These are phyloP conservation scores for Ophion costatus DNA, from an alignment of 2,888 invertebrate species.

Conservation along the genomic window DNA sequence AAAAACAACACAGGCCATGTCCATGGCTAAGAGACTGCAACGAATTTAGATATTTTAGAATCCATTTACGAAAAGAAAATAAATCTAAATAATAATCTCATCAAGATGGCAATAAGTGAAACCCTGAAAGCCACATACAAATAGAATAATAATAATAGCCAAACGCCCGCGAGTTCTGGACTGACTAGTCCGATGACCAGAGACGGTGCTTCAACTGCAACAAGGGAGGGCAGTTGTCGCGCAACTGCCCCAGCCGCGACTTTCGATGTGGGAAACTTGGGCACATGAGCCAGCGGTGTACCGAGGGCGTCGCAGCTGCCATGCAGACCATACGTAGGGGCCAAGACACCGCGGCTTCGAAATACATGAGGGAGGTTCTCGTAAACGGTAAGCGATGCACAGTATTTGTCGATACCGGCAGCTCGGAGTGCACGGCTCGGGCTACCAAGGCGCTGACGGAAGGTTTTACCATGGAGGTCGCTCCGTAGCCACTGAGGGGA, in stretches of 20 bases:
- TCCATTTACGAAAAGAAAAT: too few relatives aligned
- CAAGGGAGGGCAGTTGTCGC: background rate
- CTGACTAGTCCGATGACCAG: fast-evolving
- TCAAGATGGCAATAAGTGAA: too few relatives aligned
- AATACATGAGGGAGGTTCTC: background rate
- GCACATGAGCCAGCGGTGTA: background rate
- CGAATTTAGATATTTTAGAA: too few relatives aligned
- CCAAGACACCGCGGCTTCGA: background rate
- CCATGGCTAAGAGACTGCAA: too few relatives aligned
- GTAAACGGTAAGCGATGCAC: background rate
- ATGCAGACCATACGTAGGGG: background rate
- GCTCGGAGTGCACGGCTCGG: conserved; percentile 33
- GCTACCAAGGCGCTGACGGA: background rate
- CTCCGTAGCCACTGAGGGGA: background rate
- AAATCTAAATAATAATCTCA: too few relatives aligned
- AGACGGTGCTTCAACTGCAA: conserved; percentile 30
- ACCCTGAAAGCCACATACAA: too few relatives aligned
- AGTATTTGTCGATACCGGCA: conserved; percentile 17
- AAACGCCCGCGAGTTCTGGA: too few relatives aligned
- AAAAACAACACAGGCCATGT: too few relatives aligned
- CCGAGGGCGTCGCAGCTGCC: background rate
- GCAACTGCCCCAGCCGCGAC: background rate
- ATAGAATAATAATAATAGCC: too few relatives aligned
- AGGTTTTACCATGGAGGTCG: background rate
- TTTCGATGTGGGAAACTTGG: background rate